A percentile compares a stretch with the other conserved stretches of the same genome.
phyloP scores from a whole-genome alignment of 92 coral and sea anemone species.

The Zoanthus gigantus region DNA sequence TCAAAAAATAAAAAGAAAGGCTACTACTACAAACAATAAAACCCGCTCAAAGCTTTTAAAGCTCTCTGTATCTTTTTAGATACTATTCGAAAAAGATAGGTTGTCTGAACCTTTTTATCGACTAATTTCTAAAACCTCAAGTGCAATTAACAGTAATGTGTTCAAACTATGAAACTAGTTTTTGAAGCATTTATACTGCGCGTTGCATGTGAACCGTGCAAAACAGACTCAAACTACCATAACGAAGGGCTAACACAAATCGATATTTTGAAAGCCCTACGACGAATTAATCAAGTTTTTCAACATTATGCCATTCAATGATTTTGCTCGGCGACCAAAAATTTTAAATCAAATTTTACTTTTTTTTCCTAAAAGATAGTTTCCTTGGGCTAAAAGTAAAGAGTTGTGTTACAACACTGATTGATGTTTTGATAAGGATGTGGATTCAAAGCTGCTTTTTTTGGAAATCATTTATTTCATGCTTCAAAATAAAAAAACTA shows the following conservation, averaged over 20 bases:
- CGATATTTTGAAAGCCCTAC: background rate
- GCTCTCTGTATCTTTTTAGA: background rate
- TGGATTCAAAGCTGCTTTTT: background rate
- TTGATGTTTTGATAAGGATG: background rate
- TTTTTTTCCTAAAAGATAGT: background rate
- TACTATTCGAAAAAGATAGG: slow-evolving; percentile 4
- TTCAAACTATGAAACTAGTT: background rate
- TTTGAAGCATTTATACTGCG: background rate
- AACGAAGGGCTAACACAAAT: background rate
- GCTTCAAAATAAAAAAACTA: background rate
- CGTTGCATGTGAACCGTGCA: background rate
- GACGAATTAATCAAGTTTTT: background rate
- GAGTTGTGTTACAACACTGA: background rate
- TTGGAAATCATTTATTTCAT: background rate
- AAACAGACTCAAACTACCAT: background rate
- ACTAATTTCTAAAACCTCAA: background rate
- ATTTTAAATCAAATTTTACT: background rate
- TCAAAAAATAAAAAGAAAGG: slow-evolving; percentile 26
- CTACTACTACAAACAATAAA: background rate
- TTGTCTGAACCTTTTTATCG: background rate
- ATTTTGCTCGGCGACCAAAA: background rate
- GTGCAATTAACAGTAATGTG: background rate
- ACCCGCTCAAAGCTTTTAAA: background rate
- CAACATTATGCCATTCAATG: background rate
- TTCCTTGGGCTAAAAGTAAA: no score